These are phyloP conservation scores for Macrochelys suwanniensis DNA, from an alignment of 2,797 vertebrate genomes.

Conservation along the genomic window DNA sequence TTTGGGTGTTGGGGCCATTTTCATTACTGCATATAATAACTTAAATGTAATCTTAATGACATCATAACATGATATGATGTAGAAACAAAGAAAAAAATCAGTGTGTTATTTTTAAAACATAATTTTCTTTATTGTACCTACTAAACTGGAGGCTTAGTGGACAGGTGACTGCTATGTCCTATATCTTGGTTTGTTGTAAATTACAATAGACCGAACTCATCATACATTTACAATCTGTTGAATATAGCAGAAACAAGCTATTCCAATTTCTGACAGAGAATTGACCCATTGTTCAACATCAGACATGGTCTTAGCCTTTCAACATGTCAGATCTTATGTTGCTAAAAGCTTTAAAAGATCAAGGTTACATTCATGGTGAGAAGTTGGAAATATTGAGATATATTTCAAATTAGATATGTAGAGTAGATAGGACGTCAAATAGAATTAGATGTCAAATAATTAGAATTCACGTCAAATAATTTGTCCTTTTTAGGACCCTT, in stretches of 20 bases:
- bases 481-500: neutral
- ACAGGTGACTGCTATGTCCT: conserved; percentile 10
- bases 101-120: neutral
- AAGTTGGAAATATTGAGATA: neutral
- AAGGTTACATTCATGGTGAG: neutral
- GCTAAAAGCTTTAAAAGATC: neutral
- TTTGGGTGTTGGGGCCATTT: neutral
- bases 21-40: neutral
- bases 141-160: neutral
- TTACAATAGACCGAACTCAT: neutral
- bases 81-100: neutral
- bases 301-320: neutral
- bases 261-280: neutral
- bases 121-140: neutral
- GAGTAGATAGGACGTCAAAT: too few relatives aligned
- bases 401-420: neutral
- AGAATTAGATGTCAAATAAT: neutral
- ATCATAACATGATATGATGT: neutral
- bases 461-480: neutral
- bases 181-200: neutral
- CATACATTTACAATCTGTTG: neutral
- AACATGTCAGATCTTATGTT: neutral
- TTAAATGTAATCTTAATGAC: neutral
- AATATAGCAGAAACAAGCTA: neutral
- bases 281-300: neutral